Base-by-base conservation (phyloP, 2,797 vertebrate genomes). In the Gallirallus australis region DNA sequence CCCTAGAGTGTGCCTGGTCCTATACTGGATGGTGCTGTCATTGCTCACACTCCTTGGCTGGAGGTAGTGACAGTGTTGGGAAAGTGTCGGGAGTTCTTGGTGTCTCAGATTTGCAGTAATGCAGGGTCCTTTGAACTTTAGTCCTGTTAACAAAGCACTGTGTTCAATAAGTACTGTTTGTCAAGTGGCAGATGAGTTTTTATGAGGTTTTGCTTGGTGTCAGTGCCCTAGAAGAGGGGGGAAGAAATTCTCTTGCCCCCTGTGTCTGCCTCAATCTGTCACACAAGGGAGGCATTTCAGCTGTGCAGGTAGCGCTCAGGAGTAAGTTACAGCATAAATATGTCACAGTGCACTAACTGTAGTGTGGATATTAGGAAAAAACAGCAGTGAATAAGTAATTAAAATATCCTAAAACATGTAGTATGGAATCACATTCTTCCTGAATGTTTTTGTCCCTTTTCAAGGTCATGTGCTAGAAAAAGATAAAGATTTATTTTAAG, bases 391-490 rank as follows among this genome's bases (percentile, higher is more conserved):
- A 33, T 40, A 35, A 82, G 61, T 20, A 33, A 53, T 48, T 71
- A 4, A 53, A 91, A 71, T 63, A 56, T 64, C 47, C 20, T 3
- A 15, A 37, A 7, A 10, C 1, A 0, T 37, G 15, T n/a, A 37
- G 19, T 39, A 12, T 65, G 18, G 42, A 80, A 73, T 92, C 45
- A 0, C 39, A 1, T 57, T 90, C n/a, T 60, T 70, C 23, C 20
- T 31, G 39, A 40, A 10, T 77, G 48, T 40, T 94, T 89, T 48
- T 90, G 94, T 87, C 86, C 86, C 68, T 92, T 95, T 84, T 92
- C 88, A 95, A 94, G 96, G 95, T 96, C 90, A 89, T 71, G 15
- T 42, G 64, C 40, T 77, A 61, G 90, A 68, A 95, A 93, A 94
- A 86, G 85, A 93, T 89, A 91, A 93, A 89, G 42, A 52, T 83